These are phyloP conservation scores for Drosophila saltans DNA, from an alignment of 1,140 invertebrate genomes.

Conservation along the genomic window DNA sequence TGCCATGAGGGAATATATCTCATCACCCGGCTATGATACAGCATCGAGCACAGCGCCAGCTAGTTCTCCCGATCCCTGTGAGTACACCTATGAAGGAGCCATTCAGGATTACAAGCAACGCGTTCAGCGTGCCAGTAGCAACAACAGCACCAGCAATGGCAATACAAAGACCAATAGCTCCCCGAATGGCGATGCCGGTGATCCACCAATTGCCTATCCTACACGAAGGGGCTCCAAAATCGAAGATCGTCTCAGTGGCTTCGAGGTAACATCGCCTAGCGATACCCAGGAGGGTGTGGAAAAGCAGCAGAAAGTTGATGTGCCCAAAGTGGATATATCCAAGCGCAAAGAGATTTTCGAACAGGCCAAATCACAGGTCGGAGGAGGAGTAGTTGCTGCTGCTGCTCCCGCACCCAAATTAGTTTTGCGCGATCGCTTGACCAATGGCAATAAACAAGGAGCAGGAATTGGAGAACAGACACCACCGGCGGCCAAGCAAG, in stretches of 20 bases:
- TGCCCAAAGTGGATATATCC: slow-evolving; percentile 91
- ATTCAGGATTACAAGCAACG: slow-evolving; percentile 92
- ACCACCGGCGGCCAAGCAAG: slow-evolving; percentile 83
- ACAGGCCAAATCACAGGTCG: slow-evolving; percentile 83
- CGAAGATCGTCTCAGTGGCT: slow-evolving; percentile 77
- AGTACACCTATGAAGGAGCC: slow-evolving; percentile 94
- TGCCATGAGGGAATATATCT: slow-evolving; percentile 68
- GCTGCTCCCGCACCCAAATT: slow-evolving; percentile 45
- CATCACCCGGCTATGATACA: slow-evolving; percentile 81
- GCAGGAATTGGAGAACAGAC: slow-evolving; percentile 59
- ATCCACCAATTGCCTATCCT: slow-evolving; percentile 62
- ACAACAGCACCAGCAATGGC: slow-evolving; percentile 43
- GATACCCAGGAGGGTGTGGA: slow-evolving; percentile 81
- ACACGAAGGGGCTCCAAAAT: slow-evolving; percentile 77
- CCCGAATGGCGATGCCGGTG: slow-evolving; percentile 30
- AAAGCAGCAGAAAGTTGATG: slow-evolving; percentile 84
- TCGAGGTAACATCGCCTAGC: slow-evolving; percentile 80
- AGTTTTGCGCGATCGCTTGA: slow-evolving; percentile 66
- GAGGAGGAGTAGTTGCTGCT: slow-evolving; percentile 26
- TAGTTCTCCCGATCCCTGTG: slow-evolving; percentile 83
- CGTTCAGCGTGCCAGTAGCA: slow-evolving; percentile 85
- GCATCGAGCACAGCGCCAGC: slow-evolving; percentile 74
- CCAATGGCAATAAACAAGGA: slow-evolving; percentile 59
- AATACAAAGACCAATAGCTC: slow-evolving; percentile 30
- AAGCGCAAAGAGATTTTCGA: slow-evolving; percentile 93